These are phyloP conservation scores for Doryteuthis pealeii DNA, from an alignment of 1,140 invertebrate species.

Conservation along the genomic window DNA sequence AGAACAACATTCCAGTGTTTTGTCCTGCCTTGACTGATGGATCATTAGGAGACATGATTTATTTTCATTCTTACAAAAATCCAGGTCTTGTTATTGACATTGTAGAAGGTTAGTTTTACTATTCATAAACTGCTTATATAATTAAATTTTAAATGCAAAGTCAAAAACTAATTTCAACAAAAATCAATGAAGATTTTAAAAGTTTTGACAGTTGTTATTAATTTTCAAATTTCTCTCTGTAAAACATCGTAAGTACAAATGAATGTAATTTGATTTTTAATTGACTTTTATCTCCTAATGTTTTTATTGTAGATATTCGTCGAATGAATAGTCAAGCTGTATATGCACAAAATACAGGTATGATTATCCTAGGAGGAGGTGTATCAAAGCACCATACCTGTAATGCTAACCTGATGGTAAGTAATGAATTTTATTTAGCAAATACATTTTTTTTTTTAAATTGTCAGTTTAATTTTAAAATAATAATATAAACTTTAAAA, in stretches of 20 bases:
- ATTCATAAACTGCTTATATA: too few relatives aligned
- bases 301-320: constrained; percentile 72
- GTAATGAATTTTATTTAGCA: too few relatives aligned
- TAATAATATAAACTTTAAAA: too few relatives aligned
- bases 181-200: too few relatives aligned
- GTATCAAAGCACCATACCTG: constrained; percentile 99
- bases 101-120: constrained; percentile 70
- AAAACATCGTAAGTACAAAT: too few relatives aligned
- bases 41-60: constrained; percentile 98
- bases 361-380: constrained; percentile 96
- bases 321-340: constrained; percentile 94
- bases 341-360: constrained; percentile 88
- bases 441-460: too few relatives aligned
- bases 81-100: constrained; percentile 94
- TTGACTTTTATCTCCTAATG: neutral
- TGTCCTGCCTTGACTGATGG: constrained; percentile 98
- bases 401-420: constrained; percentile 62
- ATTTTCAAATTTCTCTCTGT: too few relatives aligned
- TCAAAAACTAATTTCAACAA: too few relatives aligned
- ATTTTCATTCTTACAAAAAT: constrained; percentile 93
- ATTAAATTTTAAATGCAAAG: neutral
- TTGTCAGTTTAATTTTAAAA: too few relatives aligned
- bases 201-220: too few relatives aligned
- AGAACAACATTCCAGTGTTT: constrained; percentile 96
- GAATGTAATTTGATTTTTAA: too few relatives aligned